Base-by-base conservation (phyloP, 1,140 invertebrate species). In the Papilio polyxenes region DNA sequence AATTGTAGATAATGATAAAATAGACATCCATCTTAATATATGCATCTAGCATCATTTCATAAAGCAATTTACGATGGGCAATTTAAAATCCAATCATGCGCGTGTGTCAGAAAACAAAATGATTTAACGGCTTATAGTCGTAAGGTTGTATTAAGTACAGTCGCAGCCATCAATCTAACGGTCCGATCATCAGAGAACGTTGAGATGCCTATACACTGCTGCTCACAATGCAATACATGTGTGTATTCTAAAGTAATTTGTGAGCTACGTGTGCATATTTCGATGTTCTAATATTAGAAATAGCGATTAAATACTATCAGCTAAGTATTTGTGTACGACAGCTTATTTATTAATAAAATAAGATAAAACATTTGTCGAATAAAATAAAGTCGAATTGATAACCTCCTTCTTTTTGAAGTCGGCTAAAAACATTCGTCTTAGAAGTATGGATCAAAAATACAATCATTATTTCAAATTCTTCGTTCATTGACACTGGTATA, bases 71-170 rank as follows among this genome's bases (percentile, higher is more conserved):
- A 53, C 75, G 49, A 51, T 49, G 20, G 20, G 48, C 75, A 77
- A 77, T 77, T 77, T 77, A 77, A 77, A 77, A 77, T 77, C 75
- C 75, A 77, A 77, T 77, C 48, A 77, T 51, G 75, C 75, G 23
- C 20, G 23, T 72, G 75, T 77, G 75, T 77, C 75, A 77, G 75
- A 77, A 77, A 77, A 77, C 75, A 77, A 53, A 77, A 77, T 77
- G 49, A 77, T 77, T 51, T 77, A 77, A 77, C 75, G 48, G 75
- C 75, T 48, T 44, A 75, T 75, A 40, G 74, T 75, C 0, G 23
- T 74, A 40, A 74, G 72, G 48, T 17, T 77, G 75, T 49, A 77
- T 77, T 77, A 77, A 77, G 75, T 53, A 77, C 75, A 77, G 49
- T 53, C 75, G 20, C 44, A 37, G 49, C 48, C 20, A 77, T 77